These are phyloP conservation scores for Argyra leucocephala DNA, from an alignment of 2,888 invertebrate species.

Conservation along the genomic window DNA sequence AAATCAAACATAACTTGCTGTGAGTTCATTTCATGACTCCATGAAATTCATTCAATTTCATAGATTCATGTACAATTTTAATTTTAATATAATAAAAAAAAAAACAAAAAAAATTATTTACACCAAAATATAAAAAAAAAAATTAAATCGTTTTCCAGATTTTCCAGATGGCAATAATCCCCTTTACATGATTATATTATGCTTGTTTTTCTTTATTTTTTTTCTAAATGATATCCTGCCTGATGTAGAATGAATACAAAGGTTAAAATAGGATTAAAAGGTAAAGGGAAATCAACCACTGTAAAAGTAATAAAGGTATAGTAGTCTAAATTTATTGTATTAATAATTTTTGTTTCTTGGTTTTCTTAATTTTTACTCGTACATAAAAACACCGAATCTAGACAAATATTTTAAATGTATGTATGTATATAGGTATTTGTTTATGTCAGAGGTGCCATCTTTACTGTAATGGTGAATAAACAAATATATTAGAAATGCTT, in stretches of 20 bases:
- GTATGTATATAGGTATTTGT: too few relatives aligned
- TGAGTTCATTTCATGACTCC: too few relatives aligned
- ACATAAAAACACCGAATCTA: too few relatives aligned
- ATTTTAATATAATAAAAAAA: neutral
- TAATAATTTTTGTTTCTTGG: neutral
- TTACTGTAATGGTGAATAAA: too few relatives aligned
- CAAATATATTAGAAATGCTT: too few relatives aligned
- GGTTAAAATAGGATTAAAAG: neutral
- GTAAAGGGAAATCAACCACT: neutral
- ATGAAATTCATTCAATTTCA: too few relatives aligned
- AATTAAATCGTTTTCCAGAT: too few relatives aligned
- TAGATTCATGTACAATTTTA: neutral
- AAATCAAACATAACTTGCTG: too few relatives aligned
- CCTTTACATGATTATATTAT: neutral
- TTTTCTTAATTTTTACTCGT: conserved; percentile 4
- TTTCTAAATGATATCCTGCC: too few relatives aligned
- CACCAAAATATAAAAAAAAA: too few relatives aligned
- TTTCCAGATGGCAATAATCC: conserved; percentile 3
- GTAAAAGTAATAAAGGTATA: conserved; percentile 1
- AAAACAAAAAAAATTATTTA: neutral
- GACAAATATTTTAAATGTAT: too few relatives aligned
- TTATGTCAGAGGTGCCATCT: too few relatives aligned
- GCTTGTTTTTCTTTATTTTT: neutral
- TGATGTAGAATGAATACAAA: neutral
- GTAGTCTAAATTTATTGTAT: neutral